These are phyloP conservation scores for Philopedon plagiatum DNA, from an alignment of 2,888 invertebrate species.

Conservation along the genomic window DNA sequence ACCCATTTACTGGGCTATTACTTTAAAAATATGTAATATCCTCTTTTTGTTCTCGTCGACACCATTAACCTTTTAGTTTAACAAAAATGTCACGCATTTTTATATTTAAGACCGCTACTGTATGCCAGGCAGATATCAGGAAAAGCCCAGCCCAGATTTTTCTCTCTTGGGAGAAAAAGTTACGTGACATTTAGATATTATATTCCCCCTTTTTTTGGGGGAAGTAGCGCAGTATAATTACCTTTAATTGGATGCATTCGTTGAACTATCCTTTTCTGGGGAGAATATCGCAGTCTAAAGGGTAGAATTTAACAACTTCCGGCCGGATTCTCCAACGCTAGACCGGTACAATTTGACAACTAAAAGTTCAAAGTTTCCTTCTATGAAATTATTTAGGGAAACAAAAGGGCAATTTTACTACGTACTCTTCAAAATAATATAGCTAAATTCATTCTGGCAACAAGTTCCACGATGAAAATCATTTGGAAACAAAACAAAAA, in stretches of 20 bases:
- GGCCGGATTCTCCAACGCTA: too few species aligned
- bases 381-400: too few species aligned
- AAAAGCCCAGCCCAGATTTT: slow-evolving; percentile 34
- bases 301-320: too few species aligned
- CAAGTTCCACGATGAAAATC: too few species aligned
- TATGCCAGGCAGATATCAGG: slow-evolving; percentile 21
- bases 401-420: too few species aligned
- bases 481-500: too few species aligned
- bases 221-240: slow-evolving; percentile 2
- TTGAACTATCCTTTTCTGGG: neutral
- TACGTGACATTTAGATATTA: slow-evolving; percentile 33
- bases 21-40: neutral
- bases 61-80: slow-evolving; percentile 20
- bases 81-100: slow-evolving; percentile 19
- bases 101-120: slow-evolving; percentile 4
- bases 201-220: neutral
- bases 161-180: slow-evolving; percentile 27
- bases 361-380: too few species aligned
- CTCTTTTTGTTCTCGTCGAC: neutral
- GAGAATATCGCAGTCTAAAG: too few species aligned
- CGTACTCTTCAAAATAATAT: too few species aligned
- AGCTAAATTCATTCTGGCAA: too few species aligned
- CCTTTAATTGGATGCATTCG: slow-evolving; percentile 11
- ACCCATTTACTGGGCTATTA: neutral
- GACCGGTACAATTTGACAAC: too few species aligned